Base-by-base conservation (phyloP, 2,113 vertebrate genomes). In the Pteruthius melanotis region DNA sequence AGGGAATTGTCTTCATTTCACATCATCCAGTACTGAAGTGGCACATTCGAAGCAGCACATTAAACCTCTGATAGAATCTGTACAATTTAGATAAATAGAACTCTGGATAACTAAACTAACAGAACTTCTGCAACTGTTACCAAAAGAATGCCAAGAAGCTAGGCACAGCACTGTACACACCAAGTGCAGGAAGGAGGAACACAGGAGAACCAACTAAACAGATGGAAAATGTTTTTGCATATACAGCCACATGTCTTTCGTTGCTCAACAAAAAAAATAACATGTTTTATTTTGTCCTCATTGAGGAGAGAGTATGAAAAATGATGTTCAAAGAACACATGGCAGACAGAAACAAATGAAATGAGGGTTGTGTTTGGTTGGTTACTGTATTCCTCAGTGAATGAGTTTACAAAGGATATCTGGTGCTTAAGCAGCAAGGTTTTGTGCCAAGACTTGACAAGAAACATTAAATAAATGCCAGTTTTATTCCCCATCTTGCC, bases 271-370 rank as follows among this genome's bases (percentile, higher is more conserved):
- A 96, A 97, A 97, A 97, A 97, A 89, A 86, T 59, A 88, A 77
- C 74, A 72, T 77, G 79, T 95, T 97, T 97, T 89, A 97, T 96
- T 97, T 97, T 98, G 98, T 99, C 99, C 99, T 99, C 99, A 99
- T 97, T 99, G 99, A 99, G 99, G 99, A 98, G 98, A 99, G 98
- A 98, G 98, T 98, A 98, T 97, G 98, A 98, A 98, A 98, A 98
- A 97, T 82, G 97, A 98, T 98, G 97, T 98, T 98, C 83, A 64
- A 97, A 98, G 98, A 98, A 98, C 98, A 98, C 97, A 93, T 96
- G 95, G 97, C 93, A 83, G 85, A 97, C 74, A 89, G 95, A 97
- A 97, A 96, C 88, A 85, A 96, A 98, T 95, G 20, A 83, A 45
- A 44, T 39, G 31, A 92, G 24, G 75, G 69, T 68, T 44, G 31